A percentile compares a stretch with the other conserved stretches of the same genome.
Conservation (phyloP, 2,888 invertebrate genomes). For the Tetrapedia diversipes region DNA sequence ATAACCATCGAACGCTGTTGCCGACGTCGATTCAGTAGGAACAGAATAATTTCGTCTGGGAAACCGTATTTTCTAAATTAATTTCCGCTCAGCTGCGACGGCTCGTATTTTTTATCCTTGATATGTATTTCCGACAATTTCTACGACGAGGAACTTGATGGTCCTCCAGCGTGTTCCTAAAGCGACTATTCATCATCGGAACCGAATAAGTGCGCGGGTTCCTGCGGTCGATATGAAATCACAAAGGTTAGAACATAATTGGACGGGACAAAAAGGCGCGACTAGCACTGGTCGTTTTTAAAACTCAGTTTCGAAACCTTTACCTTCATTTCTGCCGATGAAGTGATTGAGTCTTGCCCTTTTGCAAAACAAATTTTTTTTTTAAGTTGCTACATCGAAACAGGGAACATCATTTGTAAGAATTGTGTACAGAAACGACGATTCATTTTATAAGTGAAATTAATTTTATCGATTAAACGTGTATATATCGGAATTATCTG, state of each 20-base stretch:
- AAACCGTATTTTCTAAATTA: slow-evolving; percentile 48
- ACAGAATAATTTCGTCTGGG: slow-evolving; percentile 19
- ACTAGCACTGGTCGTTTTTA: not conserved
- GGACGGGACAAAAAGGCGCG: slow-evolving; percentile 11
- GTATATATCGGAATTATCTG: not conserved
- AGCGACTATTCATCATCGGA: slow-evolving; percentile 43
- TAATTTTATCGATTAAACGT: not conserved
- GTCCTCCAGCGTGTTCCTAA: slow-evolving; percentile 34
- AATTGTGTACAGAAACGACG: not conserved
- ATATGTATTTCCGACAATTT: slow-evolving; percentile 33
- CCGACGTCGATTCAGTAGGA: not conserved
- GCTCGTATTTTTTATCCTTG: slow-evolving; percentile 23
- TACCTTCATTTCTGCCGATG: not conserved
- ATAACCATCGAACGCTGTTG: slow-evolving; percentile 37
- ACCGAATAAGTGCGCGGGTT: slow-evolving; percentile 51
- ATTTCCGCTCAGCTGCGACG: slow-evolving; percentile 20
- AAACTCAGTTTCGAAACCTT: not conserved
- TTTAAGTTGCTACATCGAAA: not conserved
- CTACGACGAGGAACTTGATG: slow-evolving; percentile 42
- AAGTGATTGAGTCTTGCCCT: not conserved
- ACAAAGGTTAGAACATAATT: slow-evolving; percentile 50
- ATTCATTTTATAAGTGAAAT: not conserved
- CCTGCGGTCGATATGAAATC: slow-evolving; percentile 60
- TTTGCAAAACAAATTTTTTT: not conserved
- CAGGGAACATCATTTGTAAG: not conserved